A percentile compares a stretch with the other conserved stretches of the same genome.
Evolutionary conservation across 2,888 invertebrate species (phyloP).

Genomic region (Rhodophaea formosa): DNA sequence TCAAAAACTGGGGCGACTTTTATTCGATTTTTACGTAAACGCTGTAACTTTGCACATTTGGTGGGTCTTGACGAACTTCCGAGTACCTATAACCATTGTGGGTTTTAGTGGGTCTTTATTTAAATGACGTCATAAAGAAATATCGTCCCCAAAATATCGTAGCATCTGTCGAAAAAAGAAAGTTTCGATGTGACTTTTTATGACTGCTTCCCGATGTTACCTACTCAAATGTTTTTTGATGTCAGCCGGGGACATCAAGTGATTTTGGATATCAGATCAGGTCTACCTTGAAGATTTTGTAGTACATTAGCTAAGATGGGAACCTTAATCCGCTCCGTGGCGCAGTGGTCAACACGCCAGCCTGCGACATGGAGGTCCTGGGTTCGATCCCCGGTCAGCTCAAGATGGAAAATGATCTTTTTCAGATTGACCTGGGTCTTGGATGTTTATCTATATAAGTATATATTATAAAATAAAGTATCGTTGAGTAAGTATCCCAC

Average conservation of each 20-base stretch:
- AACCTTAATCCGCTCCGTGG: too few species aligned
- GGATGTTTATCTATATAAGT: too few species aligned
- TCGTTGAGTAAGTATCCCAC: too few species aligned
- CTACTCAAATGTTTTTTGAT: slow-evolving; percentile 62
- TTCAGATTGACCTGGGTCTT: too few species aligned
- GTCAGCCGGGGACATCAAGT: slow-evolving; percentile 32
- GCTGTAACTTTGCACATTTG: slow-evolving; percentile 19
- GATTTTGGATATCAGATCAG: slow-evolving; percentile 22
- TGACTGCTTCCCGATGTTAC: slow-evolving; percentile 58
- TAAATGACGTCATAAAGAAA: slow-evolving; percentile 71
- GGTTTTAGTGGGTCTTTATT: slow-evolving; percentile 62
- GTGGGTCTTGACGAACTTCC: slow-evolving; percentile 41
- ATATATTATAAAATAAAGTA: too few species aligned
- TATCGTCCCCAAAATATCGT: slow-evolving; percentile 61
- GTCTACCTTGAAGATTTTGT: too few species aligned
- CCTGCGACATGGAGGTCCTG: too few species aligned
- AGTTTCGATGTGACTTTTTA: slow-evolving; percentile 67
- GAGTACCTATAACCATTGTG: slow-evolving; percentile 46
- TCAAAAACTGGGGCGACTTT: slow-evolving; percentile 7
- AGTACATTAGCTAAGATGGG: too few species aligned
- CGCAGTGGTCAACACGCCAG: too few species aligned
- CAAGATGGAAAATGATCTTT: too few species aligned
- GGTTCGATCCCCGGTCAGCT: too few species aligned
- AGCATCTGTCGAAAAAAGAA: slow-evolving; percentile 69
- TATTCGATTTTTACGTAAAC: slow-evolving; percentile 8